These are phyloP conservation scores for Drosophila ezoana DNA, from an alignment of 2,888 invertebrate species.

Conservation along the genomic window DNA sequence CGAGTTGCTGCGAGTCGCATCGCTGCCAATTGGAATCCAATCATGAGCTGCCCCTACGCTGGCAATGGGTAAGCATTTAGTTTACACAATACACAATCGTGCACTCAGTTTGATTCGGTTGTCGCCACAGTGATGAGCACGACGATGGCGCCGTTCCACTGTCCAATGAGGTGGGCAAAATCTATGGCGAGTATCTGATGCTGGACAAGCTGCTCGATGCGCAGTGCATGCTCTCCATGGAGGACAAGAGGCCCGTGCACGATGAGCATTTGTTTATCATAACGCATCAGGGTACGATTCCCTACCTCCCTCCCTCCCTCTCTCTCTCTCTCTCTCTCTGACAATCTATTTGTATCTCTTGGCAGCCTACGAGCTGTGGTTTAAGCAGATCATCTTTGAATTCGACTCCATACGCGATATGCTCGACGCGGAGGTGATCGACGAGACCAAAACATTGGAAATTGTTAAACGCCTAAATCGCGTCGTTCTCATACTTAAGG, in stretches of 20 bases:
- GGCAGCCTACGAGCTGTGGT: conserved; percentile 99
- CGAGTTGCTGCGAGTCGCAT: conserved; percentile 48
- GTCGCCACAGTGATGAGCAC: conserved; percentile 63
- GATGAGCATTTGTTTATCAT: conserved; percentile 99
- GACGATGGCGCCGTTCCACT: conserved; percentile 85
- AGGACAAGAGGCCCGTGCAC: conserved; percentile 91
- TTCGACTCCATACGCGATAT: conserved; percentile 95
- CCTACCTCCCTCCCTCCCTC: no score
- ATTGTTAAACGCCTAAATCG: conserved; percentile 96
- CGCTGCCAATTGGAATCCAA: conserved; percentile 11
- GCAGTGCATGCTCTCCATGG: conserved; percentile 92
- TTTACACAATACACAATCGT: background rate
- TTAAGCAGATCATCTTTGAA: conserved; percentile 99
- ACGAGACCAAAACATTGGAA: conserved; percentile 96
- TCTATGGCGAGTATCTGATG: conserved; percentile 96
- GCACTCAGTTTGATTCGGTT: no score
- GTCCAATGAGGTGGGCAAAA: conserved; percentile 91
- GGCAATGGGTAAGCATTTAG: conserved; percentile 73
- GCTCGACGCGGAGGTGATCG: conserved; percentile 90
- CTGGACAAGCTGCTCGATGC: conserved; percentile 93
- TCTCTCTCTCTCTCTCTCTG: background rate
- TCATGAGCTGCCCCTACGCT: conserved; percentile 81
- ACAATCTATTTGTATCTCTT: background rate
- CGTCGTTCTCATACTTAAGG: conserved; percentile 96
- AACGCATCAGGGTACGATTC: conserved; percentile 95